phyloP scores from a whole-genome alignment of 64 coral and sea anemone genomes.

The Hydrozoanthus tunicans region DNA sequence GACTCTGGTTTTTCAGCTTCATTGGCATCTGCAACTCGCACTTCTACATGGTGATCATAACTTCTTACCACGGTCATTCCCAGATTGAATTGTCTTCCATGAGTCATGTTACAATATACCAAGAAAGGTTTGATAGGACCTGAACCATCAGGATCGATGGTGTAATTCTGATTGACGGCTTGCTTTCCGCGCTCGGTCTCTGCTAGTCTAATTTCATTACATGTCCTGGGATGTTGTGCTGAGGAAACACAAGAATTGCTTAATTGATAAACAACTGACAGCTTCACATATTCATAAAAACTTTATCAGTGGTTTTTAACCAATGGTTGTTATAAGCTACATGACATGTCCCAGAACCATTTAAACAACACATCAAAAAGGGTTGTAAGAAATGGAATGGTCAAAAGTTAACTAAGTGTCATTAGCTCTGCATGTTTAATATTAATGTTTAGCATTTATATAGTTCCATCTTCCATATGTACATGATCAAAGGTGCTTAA shows the following conservation, averaged over 20 bases:
- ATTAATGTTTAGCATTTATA: no score
- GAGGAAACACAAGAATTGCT: not conserved
- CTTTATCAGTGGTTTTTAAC: not conserved
- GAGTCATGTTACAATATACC: slow-evolving; percentile 74
- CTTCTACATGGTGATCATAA: slow-evolving; percentile 10
- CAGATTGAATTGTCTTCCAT: slow-evolving; percentile 16
- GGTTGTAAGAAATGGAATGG: no score
- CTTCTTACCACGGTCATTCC: slow-evolving; percentile 56
- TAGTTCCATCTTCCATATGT: no score
- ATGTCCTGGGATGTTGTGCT: slow-evolving; percentile 59
- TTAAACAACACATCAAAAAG: no score
- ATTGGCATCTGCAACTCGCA: slow-evolving; percentile 13
- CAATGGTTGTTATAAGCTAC: not conserved
- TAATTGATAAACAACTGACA: no score
- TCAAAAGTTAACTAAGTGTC: no score
- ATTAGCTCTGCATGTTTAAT: no score
- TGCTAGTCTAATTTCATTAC: slow-evolving; percentile 49
- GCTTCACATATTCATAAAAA: not conserved
- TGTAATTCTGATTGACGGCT: slow-evolving; percentile 27
- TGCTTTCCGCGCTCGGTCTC: not conserved
- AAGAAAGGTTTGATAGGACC: slow-evolving; percentile 41
- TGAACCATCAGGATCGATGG: slow-evolving; percentile 84
- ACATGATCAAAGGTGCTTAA: no score
- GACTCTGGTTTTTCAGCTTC: slow-evolving; percentile 58
- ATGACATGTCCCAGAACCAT: not conserved